These are phyloP conservation scores for Macrosoma leucophasiata DNA, from an alignment of 2,888 invertebrate genomes.

Conservation along the genomic window DNA sequence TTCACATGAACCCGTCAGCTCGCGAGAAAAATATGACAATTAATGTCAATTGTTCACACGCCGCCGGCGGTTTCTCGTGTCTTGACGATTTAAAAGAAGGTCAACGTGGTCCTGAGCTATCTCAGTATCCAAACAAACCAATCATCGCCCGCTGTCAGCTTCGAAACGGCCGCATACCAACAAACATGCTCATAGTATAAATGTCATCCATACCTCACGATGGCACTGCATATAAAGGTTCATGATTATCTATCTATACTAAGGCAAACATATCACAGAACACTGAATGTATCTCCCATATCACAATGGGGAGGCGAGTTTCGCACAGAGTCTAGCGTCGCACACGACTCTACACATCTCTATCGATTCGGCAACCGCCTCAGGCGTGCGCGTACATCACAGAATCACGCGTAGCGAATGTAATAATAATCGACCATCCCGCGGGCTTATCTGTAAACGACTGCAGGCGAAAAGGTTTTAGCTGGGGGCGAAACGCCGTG, in stretches of 20 bases:
- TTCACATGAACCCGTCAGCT: no score
- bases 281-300: constrained; percentile 44
- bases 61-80: no score
- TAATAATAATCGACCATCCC: constrained; percentile 75
- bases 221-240: constrained; percentile 74
- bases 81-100: no score
- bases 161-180: no score
- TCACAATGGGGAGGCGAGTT: constrained; percentile 48
- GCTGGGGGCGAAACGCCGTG: constrained; percentile 71
- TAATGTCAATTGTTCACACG: no score
- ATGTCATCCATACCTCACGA: constrained; percentile 64
- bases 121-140: no score
- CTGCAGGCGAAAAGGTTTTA: constrained; percentile 74
- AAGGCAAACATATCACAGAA: constrained; percentile 73
- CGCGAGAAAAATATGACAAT: no score
- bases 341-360: constrained; percentile 45
- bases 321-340: constrained; percentile 34
- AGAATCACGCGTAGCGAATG: constrained; percentile 63
- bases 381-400: constrained; percentile 57
- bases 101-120: no score
- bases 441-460: constrained; percentile 74
- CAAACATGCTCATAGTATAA: no score
- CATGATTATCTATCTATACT: constrained; percentile 61
- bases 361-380: constrained; percentile 61
- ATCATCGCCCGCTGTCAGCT: no score